Conservation (phyloP, 2,888 invertebrate species). For the Caenorhabditis auriculariae region DNA sequence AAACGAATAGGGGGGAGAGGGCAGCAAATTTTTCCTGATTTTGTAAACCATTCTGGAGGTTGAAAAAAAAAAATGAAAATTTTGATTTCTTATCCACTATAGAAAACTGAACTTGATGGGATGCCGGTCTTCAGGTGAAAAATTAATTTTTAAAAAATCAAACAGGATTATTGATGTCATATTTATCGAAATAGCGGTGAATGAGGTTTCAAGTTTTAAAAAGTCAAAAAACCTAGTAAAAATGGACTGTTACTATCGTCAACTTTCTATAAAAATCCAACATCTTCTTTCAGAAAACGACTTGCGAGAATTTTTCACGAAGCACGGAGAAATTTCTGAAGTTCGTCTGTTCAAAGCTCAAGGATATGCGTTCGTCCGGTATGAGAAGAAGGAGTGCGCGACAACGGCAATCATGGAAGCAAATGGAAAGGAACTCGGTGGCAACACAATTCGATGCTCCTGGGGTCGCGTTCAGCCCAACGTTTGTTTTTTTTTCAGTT, state of each 20-base stretch:
- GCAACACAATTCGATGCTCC: conserved; percentile 52
- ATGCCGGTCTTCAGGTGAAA: no score
- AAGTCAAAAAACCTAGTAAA: no score
- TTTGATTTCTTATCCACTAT: no score
- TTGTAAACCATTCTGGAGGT: no score
- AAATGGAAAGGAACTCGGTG: conserved; percentile 73
- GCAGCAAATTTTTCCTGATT: no score
- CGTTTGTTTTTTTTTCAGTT: conserved; percentile 22
- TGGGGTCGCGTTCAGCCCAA: conserved; percentile 54
- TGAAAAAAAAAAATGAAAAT: no score
- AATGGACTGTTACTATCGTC: neutral
- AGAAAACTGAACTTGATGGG: no score
- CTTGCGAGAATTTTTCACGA: conserved; percentile 90
- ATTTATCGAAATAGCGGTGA: no score
- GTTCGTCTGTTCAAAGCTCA: conserved; percentile 79
- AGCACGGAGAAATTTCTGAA: conserved; percentile 92
- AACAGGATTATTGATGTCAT: neutral
- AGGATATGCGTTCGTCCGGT: conserved; percentile 71
- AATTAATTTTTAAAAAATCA: neutral
- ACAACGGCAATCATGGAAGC: conserved; percentile 95
- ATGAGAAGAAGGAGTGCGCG: conserved; percentile 93
- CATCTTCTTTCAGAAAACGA: conserved; percentile 82
- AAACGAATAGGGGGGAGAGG: no score
- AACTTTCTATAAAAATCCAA: neutral
- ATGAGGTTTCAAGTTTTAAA: no score